Evolutionary conservation across 2,888 invertebrate genomes (phyloP), one percentile per base, ranked within the genome.

Genomic region (Acanthosepion esculentum): DNA sequence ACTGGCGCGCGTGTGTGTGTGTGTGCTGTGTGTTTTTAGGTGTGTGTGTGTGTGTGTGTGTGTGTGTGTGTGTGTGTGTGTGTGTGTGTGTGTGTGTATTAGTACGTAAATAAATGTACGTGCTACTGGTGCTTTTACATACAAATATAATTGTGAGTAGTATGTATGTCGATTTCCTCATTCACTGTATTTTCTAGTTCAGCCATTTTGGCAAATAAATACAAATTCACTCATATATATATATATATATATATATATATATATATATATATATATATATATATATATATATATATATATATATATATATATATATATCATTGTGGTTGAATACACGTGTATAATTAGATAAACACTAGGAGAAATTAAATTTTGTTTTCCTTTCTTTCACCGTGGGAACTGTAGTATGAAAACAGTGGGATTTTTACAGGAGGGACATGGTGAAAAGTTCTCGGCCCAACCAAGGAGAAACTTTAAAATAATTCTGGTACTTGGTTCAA

Each of bases 241-340:
- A n/a, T 29, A 78, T n/a, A 78, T n/a, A n/a, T 78, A 78, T 78
- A n/a, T 78, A 78, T 78, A n/a, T 23, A 64, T 23, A 64, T 23
- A 64, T 64, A 64, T 64, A 64, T 64, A 64, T 64, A 64, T 64
- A 64, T 64, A 64, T 64, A 64, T 64, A 64, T 64, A 64, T 64
- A 64, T 64, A 64, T 64, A 64, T 64, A 64, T 64, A 23, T 64
- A 64, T 64, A 64, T 64, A n/a, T 78, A 78, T 78, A 78, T n/a
- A 78, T 78, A n/a, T 29, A n/a, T 78, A n/a, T 78, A 78, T n/a
- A 10, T 29, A 78, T 78, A 78, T 8, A 78, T 78, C 8, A n/a
- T n/a, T 78, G n/a, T 78, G n/a, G 8, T 7, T 78, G n/a, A n/a
- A 78, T 78, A 78, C 29, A n/a, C 78, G 0, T n/a, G n/a, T 29